Base-by-base conservation (phyloP, 2,888 invertebrate genomes). In the Aphodius granarius region DNA sequence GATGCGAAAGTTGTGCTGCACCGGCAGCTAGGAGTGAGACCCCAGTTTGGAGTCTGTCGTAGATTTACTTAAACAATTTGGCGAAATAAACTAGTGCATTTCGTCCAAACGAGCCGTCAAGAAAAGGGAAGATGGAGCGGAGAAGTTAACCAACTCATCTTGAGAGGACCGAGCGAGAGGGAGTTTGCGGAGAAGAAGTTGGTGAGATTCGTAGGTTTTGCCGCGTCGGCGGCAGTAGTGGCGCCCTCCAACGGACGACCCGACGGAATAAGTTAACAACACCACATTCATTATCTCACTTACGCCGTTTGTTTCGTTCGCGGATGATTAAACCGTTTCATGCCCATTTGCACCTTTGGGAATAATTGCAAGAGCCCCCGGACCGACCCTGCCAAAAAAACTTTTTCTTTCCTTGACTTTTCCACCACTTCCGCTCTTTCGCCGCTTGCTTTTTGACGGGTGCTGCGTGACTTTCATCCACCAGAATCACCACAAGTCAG, bases 261-360 rank as follows among this genome's bases (percentile, higher is more conserved):
- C 75, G 18, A 19, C 66, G 71, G 74, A 76, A 78, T 76, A 75
- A 78, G 79, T 78, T 76, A 78, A 76, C 79, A 78, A 76, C 76
- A 73, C 78, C 78, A 75, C 79, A 78, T 78, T 79, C 78, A 78
- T 79, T 79, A 79, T 78, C 78, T 78, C 79, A 78, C 78, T 78
- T 76, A 74, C 77, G 76, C 75, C 73, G 77, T 76, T 74, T 73
- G 76, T 76, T 75, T 65, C 66, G 71, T 75, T 75, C 77, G 74
- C 74, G 76, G 76, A 74, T 77, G 78, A 78, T 77, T 79, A 78
- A 77, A 76, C 74, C 65, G 71, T 78, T 78, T 75, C 75, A 74
- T 71, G 78, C 77, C 71, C 72, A 75, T 71, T 74, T 71, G 22
- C 65, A 43, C 43, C 43, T 43, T 43, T 43, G 43, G 43, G 43